These are phyloP conservation scores for Chloroclystis v-ata DNA, from an alignment of 2,888 invertebrate genomes.

Conservation along the genomic window DNA sequence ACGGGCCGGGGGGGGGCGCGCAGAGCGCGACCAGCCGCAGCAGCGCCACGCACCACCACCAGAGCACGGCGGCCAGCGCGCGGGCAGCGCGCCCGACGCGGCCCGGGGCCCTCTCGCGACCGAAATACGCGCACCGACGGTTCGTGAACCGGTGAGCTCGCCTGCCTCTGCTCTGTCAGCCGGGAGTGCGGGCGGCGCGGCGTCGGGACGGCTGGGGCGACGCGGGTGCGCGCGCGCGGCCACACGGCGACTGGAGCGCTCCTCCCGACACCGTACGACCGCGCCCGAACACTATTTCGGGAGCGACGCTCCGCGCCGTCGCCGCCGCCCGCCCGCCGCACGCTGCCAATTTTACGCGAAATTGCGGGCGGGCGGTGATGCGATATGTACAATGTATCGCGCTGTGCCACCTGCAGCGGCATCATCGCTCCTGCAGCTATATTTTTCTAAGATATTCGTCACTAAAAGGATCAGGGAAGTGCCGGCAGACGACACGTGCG, in stretches of 20 bases:
- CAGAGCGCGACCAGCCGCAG: slow-evolving; percentile 75
- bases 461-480: slow-evolving; percentile 28
- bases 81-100: slow-evolving; percentile 72
- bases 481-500: slow-evolving; percentile 45
- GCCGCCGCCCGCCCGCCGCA: slow-evolving; percentile 71
- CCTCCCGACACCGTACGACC: slow-evolving; percentile 70
- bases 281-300: slow-evolving; percentile 78
- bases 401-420: slow-evolving; percentile 63
- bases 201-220: slow-evolving; percentile 61
- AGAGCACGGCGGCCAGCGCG: slow-evolving; percentile 77
- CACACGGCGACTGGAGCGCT: slow-evolving; percentile 75
- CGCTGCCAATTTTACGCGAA: slow-evolving; percentile 78
- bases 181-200: slow-evolving; percentile 50
- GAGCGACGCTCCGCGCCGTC: slow-evolving; percentile 72
- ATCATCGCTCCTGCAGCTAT: slow-evolving; percentile 43
- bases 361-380: slow-evolving; percentile 78
- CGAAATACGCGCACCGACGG: slow-evolving; percentile 72
- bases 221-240: slow-evolving; percentile 76
- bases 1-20: slow-evolving; percentile 71
- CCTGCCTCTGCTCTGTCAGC: slow-evolving; percentile 37
- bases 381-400: slow-evolving; percentile 73
- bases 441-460: slow-evolving; percentile 41
- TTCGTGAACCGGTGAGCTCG: slow-evolving; percentile 57
- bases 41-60: slow-evolving; percentile 77
- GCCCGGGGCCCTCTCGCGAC: slow-evolving; percentile 71